These are phyloP conservation scores for Salvelinus fontinalis DNA, from an alignment of 2,113 vertebrate species.

Conservation along the genomic window DNA sequence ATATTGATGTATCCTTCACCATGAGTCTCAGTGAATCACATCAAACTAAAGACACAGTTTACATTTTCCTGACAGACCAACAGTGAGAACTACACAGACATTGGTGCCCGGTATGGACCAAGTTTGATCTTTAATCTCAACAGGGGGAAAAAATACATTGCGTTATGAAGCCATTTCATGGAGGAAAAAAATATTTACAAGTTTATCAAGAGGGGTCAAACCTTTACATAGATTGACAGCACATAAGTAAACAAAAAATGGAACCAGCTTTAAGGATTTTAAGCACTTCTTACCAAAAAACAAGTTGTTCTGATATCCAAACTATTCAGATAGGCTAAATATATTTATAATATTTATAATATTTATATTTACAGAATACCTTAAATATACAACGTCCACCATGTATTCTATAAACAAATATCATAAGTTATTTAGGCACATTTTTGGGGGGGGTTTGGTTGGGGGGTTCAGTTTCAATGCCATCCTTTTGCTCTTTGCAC, in stretches of 20 bases:
- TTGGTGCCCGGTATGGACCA: conserved; percentile 18
- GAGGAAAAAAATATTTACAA: conserved; percentile 73
- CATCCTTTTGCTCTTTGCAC: conserved; percentile 34
- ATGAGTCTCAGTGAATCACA: background rate
- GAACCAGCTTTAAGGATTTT: conserved; percentile 53
- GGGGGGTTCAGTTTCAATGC: conserved; percentile 27
- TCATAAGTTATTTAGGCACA: conserved; percentile 83
- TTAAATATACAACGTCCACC: conserved; percentile 88
- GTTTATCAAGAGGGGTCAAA: conserved; percentile 33
- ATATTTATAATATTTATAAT: conserved; percentile 86
- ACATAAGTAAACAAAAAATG: conserved; percentile 64
- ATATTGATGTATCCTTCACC: background rate
- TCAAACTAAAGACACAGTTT: background rate
- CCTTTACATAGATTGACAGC: conserved; percentile 49
- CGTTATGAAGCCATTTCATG: conserved; percentile 71
- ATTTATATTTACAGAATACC: conserved; percentile 93
- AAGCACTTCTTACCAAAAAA: conserved; percentile 70
- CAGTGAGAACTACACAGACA: background rate
- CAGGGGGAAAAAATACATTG: conserved; percentile 41
- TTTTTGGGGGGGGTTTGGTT: conserved; percentile 37
- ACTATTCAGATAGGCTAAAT: conserved; percentile 67
- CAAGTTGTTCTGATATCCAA: conserved; percentile 68
- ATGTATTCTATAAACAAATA: conserved; percentile 89
- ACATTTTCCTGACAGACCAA: background rate
- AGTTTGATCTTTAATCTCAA: conserved; percentile 66